Conservation (phyloP, 2,113 vertebrate species). For the Crotalus horridus region DNA sequence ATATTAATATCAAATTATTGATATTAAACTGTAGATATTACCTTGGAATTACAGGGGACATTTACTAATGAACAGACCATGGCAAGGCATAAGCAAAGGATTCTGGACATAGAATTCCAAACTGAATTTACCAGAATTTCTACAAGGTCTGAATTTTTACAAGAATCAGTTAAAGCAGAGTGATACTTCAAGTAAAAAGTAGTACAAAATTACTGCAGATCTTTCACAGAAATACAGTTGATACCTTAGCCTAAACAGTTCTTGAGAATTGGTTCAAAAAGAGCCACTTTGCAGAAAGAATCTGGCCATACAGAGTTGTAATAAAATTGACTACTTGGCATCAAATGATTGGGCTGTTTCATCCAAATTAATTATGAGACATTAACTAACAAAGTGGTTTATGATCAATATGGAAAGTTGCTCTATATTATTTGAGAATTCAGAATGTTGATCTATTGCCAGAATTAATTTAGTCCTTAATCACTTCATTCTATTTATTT, state of each 20-base stretch:
- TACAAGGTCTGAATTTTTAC: not conserved
- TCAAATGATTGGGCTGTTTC: not conserved
- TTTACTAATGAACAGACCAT: not conserved
- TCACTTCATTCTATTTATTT: constrained; percentile 8
- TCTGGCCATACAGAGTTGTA: not conserved
- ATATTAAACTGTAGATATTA: not conserved
- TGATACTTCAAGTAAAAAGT: not conserved
- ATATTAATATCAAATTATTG: not conserved
- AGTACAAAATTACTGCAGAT: not conserved
- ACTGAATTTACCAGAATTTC: not conserved
- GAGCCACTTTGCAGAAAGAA: not conserved
- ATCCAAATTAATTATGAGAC: not conserved
- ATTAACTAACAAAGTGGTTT: not conserved
- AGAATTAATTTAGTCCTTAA: constrained; percentile 8
- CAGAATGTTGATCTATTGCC: not conserved
- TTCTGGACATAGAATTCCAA: not conserved
- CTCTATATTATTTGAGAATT: not conserved
- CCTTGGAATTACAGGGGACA: not conserved
- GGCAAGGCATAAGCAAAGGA: not conserved
- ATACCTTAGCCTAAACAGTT: not conserved
- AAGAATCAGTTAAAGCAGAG: not conserved
- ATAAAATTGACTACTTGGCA: not conserved
- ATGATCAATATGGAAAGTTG: not conserved
- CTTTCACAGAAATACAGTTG: not conserved
- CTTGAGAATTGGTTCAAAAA: not conserved